Evolutionary conservation across 1,140 invertebrate genomes (phyloP).

Genomic region (Leptonema lineaticorne): DNA sequence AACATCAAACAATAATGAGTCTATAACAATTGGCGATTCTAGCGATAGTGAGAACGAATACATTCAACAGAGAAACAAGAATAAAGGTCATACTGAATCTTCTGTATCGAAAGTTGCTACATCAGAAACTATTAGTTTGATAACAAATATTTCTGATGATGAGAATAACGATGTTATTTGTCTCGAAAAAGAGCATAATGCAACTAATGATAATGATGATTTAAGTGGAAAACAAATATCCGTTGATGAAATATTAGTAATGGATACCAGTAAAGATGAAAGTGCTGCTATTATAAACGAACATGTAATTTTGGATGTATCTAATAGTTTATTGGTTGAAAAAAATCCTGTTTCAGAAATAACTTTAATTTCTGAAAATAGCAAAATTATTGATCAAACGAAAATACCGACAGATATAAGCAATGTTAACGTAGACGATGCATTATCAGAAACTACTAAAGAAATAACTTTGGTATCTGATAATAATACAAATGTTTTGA

Average conservation of each 20-base stretch:
- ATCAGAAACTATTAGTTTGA: neutral
- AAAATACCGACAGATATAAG: neutral
- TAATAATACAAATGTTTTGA: neutral
- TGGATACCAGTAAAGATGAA: neutral
- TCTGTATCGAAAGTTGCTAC: neutral
- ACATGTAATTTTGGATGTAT: neutral
- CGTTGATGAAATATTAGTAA: neutral
- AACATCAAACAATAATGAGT: neutral
- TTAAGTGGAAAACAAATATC: neutral
- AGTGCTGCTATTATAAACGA: no score
- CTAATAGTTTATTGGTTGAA: neutral
- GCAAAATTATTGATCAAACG: neutral
- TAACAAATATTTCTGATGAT: constrained; percentile 1
- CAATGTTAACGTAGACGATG: neutral
- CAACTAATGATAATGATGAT: neutral
- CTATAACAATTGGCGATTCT: neutral
- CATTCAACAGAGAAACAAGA: neutral
- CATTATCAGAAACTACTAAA: neutral
- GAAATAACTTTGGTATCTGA: no score
- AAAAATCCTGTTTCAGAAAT: neutral
- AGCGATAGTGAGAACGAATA: constrained; percentile 1
- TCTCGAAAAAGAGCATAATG: neutral
- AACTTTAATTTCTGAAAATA: neutral
- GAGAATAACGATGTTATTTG: constrained; percentile 2
- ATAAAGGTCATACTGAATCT: neutral